phyloP scores from a whole-genome alignment of 2,888 invertebrate genomes.

The Arctia plantaginis region DNA sequence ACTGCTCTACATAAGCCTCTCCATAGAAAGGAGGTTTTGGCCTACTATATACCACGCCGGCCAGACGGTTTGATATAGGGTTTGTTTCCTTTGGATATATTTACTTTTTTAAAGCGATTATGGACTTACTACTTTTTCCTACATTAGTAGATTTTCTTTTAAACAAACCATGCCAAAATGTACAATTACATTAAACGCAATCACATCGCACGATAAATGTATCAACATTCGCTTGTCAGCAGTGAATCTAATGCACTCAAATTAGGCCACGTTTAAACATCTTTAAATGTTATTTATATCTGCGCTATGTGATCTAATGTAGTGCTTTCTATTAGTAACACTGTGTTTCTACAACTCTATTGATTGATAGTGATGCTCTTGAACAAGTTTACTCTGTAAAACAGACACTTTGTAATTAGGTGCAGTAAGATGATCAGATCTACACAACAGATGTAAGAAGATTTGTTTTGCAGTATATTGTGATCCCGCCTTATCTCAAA shows the following conservation, averaged over 20 bases:
- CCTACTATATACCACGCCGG: too few species aligned
- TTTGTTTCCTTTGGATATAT: not conserved
- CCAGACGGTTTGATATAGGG: too few species aligned
- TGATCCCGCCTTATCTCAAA: too few species aligned
- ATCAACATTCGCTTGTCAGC: conserved; percentile 31
- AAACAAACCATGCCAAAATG: not conserved
- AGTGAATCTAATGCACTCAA: conserved; percentile 49
- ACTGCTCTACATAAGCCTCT: too few species aligned
- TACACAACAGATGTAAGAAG: not conserved
- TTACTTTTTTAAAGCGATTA: not conserved
- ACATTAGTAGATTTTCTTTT: not conserved
- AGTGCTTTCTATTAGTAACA: conserved; percentile 14
- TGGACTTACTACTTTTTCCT: not conserved
- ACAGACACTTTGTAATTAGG: not conserved
- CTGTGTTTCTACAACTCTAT: conserved; percentile 6
- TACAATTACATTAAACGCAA: conserved; percentile 8
- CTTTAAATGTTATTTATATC: conserved; percentile 47
- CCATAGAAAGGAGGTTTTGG: too few species aligned
- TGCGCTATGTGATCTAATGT: conserved; percentile 13
- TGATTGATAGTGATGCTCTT: conserved; percentile 9
- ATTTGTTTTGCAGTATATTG: not conserved
- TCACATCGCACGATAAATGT: conserved; percentile 14
- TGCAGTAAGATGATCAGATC: not conserved
- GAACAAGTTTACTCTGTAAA: conserved; percentile 8
- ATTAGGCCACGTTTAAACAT: conserved; percentile 50